Conservation (phyloP, 2,797 vertebrate species). For the Pseudochirops corinnae region DNA sequence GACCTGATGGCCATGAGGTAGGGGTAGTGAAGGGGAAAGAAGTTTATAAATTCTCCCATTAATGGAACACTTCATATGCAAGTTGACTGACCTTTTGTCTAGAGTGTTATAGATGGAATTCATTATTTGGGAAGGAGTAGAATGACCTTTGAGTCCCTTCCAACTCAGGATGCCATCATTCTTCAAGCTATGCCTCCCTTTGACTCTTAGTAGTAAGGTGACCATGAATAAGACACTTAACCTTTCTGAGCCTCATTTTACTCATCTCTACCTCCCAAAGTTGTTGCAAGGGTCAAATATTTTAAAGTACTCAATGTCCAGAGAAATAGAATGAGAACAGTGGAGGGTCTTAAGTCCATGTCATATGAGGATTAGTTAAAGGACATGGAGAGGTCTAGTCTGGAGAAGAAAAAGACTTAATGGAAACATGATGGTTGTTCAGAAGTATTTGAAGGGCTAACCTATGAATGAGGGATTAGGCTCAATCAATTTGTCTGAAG, state of each 20-base stretch:
- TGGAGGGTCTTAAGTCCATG: not conserved
- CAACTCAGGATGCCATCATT: not conserved
- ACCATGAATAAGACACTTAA: not conserved
- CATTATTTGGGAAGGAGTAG: not conserved
- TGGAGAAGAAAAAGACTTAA: not conserved
- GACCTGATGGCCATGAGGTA: not conserved
- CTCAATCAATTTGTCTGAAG: not conserved
- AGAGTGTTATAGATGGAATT: not conserved
- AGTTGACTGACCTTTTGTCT: not conserved
- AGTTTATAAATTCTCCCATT: not conserved
- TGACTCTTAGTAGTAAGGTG: not conserved
- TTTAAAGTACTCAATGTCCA: not conserved
- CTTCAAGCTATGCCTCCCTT: not conserved
- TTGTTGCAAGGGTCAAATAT: not conserved
- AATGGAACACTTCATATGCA: not conserved
- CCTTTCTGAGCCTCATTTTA: not conserved
- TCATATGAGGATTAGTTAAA: not conserved
- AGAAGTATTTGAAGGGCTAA: not conserved
- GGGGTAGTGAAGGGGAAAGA: not conserved
- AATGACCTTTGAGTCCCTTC: too few species aligned
- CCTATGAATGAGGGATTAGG: not conserved
- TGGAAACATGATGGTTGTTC: not conserved
- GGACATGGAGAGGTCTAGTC: not conserved
- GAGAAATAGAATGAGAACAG: not conserved
- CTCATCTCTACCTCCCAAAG: not conserved